Evolutionary conservation across 2,797 vertebrate species (phyloP), one percentile per base, ranked within the genome.

Genomic region (Pangasius djambal): DNA sequence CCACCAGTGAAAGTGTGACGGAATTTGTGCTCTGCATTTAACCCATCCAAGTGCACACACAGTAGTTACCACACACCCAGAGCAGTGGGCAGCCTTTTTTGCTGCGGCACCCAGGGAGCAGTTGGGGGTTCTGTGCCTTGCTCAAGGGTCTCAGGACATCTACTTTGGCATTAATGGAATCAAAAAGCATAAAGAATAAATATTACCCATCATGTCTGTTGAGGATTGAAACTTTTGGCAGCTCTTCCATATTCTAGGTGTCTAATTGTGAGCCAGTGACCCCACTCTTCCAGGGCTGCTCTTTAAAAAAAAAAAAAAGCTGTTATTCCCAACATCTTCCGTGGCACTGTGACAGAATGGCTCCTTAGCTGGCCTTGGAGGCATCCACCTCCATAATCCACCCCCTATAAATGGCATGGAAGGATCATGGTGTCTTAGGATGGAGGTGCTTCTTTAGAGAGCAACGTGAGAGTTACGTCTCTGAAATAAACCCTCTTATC

Each of bases 331-430:
- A 70, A 22, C 18, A 52, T 85, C 48, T 69, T 69, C n/a, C 18
- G 52, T 50, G 83, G 83, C 83, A 52, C 44, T 37, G 28, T 52
- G 63, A 69, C 44, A 69, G 44, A 69, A 84, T 22, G 34, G 57
- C 79, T 82, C 77, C 34, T 82, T 61, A 82, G 79, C 57, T 44
- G 81, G 28, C 37, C 81, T 44, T 18, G 25, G 25, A 65, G 40
- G 81, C 81, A 48, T 63, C 37, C 81, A 83, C 59, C 59, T 65
- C 40, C 59, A 65, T 83, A 65, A 83, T 83, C 81, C 81, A 65
- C 37, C 59, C 48, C 79, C 81, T 83, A 65, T 83, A 28, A 65
- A 44, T 48, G n/a, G 83, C 63, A 52, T 7, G 28, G n/a, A 31
- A 9, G 28, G 44, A 69, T 85, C 83, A 55, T 52, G 65, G n/a